These are phyloP conservation scores for Zaprionus ghesquierei DNA, from an alignment of 1,140 invertebrate species.

Conservation along the genomic window DNA sequence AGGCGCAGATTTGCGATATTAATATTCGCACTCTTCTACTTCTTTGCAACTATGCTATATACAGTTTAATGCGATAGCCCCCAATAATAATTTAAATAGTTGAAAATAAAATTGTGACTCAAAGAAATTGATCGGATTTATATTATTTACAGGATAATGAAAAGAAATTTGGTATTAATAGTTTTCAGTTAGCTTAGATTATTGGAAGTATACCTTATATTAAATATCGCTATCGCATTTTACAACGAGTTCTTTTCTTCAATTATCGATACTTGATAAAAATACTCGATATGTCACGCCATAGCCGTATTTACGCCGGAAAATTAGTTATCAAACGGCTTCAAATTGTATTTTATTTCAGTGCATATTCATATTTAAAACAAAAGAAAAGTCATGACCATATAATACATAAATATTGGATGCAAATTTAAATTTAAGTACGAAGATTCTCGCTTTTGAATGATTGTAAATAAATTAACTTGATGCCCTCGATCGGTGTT, in stretches of 20 bases:
- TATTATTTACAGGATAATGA: no score
- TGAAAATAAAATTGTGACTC: no score
- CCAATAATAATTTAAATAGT: no score
- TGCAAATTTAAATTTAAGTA: conserved; percentile 58
- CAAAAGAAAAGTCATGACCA: conserved; percentile 63
- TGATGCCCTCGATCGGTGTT: conserved; percentile 40
- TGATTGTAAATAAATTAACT: conserved; percentile 43
- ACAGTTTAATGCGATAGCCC: no score
- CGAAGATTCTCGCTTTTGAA: conserved; percentile 44
- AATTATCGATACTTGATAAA: conserved; percentile 37
- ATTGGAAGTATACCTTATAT: no score
- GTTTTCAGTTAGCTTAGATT: no score
- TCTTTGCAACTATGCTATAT: no score
- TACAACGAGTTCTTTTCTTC: background rate
- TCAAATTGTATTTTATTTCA: conserved; percentile 58
- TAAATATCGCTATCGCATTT: no score
- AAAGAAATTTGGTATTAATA: no score
- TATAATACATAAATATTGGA: conserved; percentile 54
- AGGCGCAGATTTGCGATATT: no score
- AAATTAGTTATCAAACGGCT: conserved; percentile 44
- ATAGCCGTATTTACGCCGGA: conserved; percentile 53
- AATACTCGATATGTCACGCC: conserved; percentile 51
- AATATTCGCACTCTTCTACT: no score
- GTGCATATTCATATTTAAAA: conserved; percentile 56
- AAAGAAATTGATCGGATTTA: no score